Conservation (phyloP, 2,888 invertebrate genomes). For the Mellilla xanthometata region DNA sequence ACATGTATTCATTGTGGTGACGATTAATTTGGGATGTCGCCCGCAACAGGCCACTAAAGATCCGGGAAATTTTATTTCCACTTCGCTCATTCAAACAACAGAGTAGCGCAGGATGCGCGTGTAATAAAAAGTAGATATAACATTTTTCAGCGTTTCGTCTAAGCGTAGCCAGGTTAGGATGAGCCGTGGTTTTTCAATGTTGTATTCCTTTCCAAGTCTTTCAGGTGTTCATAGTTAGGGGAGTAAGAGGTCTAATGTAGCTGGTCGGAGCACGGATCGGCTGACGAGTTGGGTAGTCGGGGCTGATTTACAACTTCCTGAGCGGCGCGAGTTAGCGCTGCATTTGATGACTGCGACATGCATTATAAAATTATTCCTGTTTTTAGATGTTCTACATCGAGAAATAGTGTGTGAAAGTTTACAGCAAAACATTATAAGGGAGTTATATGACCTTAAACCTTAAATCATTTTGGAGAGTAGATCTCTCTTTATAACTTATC, state of each 20-base stretch:
- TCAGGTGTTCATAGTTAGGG: slow-evolving; percentile 22
- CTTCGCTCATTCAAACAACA: slow-evolving; percentile 35
- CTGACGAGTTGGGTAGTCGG: slow-evolving; percentile 52
- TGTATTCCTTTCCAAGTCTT: neutral
- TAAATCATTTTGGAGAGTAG: no score
- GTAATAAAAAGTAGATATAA: slow-evolving; percentile 68
- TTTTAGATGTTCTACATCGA: slow-evolving; percentile 7
- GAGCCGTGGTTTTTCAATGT: slow-evolving; percentile 33
- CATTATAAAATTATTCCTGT: slow-evolving; percentile 36
- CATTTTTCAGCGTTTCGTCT: slow-evolving; percentile 59
- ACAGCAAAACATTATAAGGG: no score
- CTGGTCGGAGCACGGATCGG: slow-evolving; percentile 51
- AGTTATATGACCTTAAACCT: no score
- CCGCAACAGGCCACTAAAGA: slow-evolving; percentile 24
- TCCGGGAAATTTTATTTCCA: slow-evolving; percentile 40
- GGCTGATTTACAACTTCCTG: slow-evolving; percentile 77
- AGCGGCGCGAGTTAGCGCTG: slow-evolving; percentile 51
- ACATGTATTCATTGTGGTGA: slow-evolving; percentile 31
- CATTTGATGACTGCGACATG: slow-evolving; percentile 51
- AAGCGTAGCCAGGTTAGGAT: slow-evolving; percentile 40
- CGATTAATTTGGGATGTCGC: slow-evolving; percentile 52
- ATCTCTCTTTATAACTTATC: no score
- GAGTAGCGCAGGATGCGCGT: slow-evolving; percentile 58
- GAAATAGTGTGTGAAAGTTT: no score
- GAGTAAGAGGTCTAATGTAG: slow-evolving; percentile 37